Evolutionary conservation across 2,888 invertebrate genomes (phyloP), one percentile per base, ranked within the genome.

Genomic region (Polydrusus tereticollis): DNA sequence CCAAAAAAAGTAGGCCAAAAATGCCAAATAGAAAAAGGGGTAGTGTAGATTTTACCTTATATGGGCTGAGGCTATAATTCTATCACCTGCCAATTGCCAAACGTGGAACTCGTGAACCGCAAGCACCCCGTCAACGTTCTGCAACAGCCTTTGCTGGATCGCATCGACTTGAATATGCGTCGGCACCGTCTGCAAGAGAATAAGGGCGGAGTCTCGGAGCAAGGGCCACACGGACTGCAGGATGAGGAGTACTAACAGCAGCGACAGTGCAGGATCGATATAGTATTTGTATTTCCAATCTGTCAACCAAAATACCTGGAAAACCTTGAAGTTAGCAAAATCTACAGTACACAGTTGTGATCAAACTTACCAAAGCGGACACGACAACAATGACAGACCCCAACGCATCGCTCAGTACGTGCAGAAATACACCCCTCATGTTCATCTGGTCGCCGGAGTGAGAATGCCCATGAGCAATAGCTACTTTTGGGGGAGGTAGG

Each of bases 381-480:
- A 93, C 90, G 50, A 97, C 93, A 10, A 98, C 97, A 78, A 97
- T 95, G 1, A 97, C 90, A 0, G 96, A 97, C 63, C 99, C 99
- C 57, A 99, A 87, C 18, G 99, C 99, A 87, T 99, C 99, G 57
- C 98, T 98, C 38, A 99, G 86, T 3, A 99, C 94, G 84, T 99
- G 99, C 65, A 99, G 88, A 85, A 99, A 99, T n/a, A 99, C 99
- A n/a, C 98, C 99, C 65, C 96, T 92, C 98, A 99, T 99, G 84
- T 99, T 99, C 93, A 99, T 93, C 84, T 97, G 95, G 1, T 92
- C 91, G 0, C 94, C 89, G 66, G 87, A 86, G 78, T 89, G 89
- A 3, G 87, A 87, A 67, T 87, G 86, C 82, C 77, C 86, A 80
- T 76, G 76, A 10, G 38, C 78, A 21, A 60, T 18, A 10, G 57